phyloP scores from a whole-genome alignment of 2,113 vertebrate genomes.

The Apteryx mantelli region DNA sequence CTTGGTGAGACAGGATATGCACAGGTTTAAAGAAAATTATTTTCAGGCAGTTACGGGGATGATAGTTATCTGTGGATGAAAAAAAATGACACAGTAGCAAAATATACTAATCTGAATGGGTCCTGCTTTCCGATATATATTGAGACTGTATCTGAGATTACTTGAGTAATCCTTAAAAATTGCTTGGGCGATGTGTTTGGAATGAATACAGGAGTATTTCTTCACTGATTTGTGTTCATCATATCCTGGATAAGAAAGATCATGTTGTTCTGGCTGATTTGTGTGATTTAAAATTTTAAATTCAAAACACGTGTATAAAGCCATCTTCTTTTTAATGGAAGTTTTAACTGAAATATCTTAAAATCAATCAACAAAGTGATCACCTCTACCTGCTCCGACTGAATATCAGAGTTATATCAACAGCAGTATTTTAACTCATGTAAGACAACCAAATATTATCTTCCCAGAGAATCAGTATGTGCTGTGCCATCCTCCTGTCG shows the following conservation, averaged over 20 bases:
- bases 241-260: background rate
- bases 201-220: background rate
- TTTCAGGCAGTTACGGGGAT: background rate
- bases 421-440: background rate
- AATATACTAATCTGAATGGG: background rate
- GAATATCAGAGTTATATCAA: background rate
- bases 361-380: background rate
- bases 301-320: background rate
- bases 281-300: background rate
- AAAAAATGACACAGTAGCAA: background rate
- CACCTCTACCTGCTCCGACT: background rate
- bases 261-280: background rate
- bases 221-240: background rate
- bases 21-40: conserved; percentile 8
- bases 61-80: background rate
- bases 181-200: background rate
- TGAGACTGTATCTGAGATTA: background rate
- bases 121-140: background rate
- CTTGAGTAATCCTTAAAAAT: conserved; percentile 19
- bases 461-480: background rate
- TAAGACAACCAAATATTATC: background rate
- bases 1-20: conserved; percentile 19
- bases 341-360: background rate
- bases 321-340: background rate
- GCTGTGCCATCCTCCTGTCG: background rate